phyloP scores from a whole-genome alignment of 2,888 invertebrate genomes.

The Xanthia icteritia region DNA sequence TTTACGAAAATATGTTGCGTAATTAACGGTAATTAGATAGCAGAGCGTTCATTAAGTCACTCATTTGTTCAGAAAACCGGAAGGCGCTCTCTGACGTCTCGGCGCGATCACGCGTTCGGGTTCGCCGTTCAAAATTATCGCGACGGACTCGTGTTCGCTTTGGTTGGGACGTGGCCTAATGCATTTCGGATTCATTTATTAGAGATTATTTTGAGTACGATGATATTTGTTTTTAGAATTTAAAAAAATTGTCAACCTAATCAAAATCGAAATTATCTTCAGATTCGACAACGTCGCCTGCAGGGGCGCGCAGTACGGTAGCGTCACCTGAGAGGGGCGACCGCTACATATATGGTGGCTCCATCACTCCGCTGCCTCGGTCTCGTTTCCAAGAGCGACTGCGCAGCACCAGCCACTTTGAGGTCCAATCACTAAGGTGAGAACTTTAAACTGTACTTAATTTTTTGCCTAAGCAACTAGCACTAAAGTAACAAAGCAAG shows the following conservation, averaged over 20 bases:
- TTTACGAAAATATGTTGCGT: too few relatives aligned
- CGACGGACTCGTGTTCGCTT: not conserved
- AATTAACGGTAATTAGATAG: too few relatives aligned
- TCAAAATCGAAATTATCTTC: slow-evolving; percentile 40
- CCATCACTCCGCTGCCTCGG: slow-evolving; percentile 90
- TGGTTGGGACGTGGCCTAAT: not conserved
- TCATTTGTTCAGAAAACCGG: not conserved
- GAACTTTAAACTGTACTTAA: not conserved
- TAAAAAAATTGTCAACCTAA: not conserved
- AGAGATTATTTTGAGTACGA: too few relatives aligned
- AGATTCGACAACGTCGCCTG: slow-evolving; percentile 78
- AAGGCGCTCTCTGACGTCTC: not conserved
- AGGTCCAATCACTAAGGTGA: slow-evolving; percentile 83
- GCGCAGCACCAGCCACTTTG: slow-evolving; percentile 85
- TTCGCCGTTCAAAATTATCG: not conserved
- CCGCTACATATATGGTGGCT: slow-evolving; percentile 90
- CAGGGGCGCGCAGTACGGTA: slow-evolving; percentile 80
- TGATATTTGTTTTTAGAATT: not conserved
- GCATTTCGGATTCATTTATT: not conserved
- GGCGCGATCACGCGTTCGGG: not conserved
- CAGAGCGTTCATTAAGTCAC: too few relatives aligned
- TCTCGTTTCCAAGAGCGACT: slow-evolving; percentile 89
- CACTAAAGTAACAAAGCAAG: not conserved
- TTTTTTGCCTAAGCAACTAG: not conserved
- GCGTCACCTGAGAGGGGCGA: slow-evolving; percentile 79